Evolutionary conservation across 2,888 invertebrate genomes (phyloP), one percentile per base, ranked within the genome.

Genomic region (Oligia latruncula): DNA sequence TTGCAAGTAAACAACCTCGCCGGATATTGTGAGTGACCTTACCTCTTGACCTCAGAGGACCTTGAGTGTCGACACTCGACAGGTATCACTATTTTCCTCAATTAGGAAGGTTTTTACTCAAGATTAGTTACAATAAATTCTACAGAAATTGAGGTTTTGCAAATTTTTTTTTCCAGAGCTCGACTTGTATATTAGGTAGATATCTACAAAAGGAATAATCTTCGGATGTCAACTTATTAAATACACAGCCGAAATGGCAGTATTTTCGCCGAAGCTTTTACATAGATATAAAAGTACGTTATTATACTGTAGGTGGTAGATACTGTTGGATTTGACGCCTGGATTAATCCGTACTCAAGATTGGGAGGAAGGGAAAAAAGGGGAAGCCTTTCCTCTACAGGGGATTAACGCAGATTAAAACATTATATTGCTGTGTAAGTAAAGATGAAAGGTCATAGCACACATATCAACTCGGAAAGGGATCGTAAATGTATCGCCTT

Each of bases 61-160:
- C 81, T 74, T 85, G 71, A 66, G 65, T 65, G 43, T 3, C 55
- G 83, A 72, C 4, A 52, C 66, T 62, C 62, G 23, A 82, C 73
- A 74, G 70, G 55, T 80, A 60, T n/a, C 46, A 79, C 80, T 65
- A 55, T 85, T 81, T 67, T 75, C 86, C 72, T 83, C 71, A 81
- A 85, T 65, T 60, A 35, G n/a, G 29, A 65, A 72, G 64, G 65
- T 46, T 78, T 62, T 52, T n/a, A 35, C 20, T 35, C 4, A 66
- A 84, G 60, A 62, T 79, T 62, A n/a, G 23, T 58, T 68, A 29
- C 17, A 70, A 35, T 11, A 43, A 17, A 70, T 11, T 70, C 3
- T 15, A 58, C 17, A 29, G 5, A 35, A 43, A 29, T 55, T 0
- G 1, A 35, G 11, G 43, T 43, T 66, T 35, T 35, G n/a, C 29